Evolutionary conservation across 2,797 vertebrate species (phyloP), one percentile per base, ranked within the genome.

Genomic region (Rhodeus uyekii): DNA sequence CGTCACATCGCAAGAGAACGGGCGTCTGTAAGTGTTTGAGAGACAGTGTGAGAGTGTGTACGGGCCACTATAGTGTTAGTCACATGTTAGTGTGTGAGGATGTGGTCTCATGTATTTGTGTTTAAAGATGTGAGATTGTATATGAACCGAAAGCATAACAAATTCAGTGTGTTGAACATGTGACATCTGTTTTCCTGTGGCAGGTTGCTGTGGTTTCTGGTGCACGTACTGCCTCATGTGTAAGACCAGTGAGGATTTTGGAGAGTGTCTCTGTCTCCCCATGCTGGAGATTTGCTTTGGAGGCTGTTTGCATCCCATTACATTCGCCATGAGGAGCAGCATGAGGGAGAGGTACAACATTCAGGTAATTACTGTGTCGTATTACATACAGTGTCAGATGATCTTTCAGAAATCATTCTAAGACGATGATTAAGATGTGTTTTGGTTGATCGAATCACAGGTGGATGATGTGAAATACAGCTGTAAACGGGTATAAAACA

Each of bases 141-240:
- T 3, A 10, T 22, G 8, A 36, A 48, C 36, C 7, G 9, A 75
- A 24, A 18, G n/a, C 16, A 2, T 60, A 14, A 29, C 24, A 3
- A 14, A 60, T 16, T 60, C 53, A 1, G 2, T 46, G 44, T 7
- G 2, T 10, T 39, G n/a, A n/a, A n/a, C n/a, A n/a, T n/a, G n/a
- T 27, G 5, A 14, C 24, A 55, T 13, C 77, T 53, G 53, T 71
- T 58, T 50, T 64, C 7, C 12, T 24, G 48, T 42, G 27, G 2
- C 80, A 92, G 92, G 92, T 67, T 92, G 91, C 80, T 88, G 84
- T 76, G 91, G 90, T 1, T 84, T 90, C 2, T 92, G 89, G 89
- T 92, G 90, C 34, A 76, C 87, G 9, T 88, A 73, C 0, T 92
- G 90, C 64, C 69, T 91, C 68, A 88, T 86, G 80, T 92, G 91